phyloP scores from a whole-genome alignment of 1,140 invertebrate genomes.

The Belonocnema kinseyi region DNA sequence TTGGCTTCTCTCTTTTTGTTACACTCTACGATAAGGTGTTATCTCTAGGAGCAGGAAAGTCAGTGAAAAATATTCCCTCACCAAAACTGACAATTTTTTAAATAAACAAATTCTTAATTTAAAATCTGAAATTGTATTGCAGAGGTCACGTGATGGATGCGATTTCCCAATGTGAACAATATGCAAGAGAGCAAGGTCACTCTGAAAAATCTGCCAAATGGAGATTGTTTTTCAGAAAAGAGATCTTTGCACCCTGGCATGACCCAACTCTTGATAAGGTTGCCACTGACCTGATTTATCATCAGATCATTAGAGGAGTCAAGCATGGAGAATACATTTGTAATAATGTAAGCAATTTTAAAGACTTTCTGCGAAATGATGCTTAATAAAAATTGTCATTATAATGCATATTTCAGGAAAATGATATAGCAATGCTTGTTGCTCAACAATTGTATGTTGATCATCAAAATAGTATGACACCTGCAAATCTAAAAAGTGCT shows the following conservation, averaged over 20 bases:
- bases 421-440: conserved; percentile 90
- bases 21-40: conserved; percentile 90
- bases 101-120: no score
- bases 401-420: conserved; percentile 77
- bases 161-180: conserved; percentile 96
- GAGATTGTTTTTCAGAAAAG: conserved; percentile 89
- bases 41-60: conserved; percentile 79
- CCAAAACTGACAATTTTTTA: conserved; percentile 7
- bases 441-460: conserved; percentile 94
- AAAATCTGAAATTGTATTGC: neutral
- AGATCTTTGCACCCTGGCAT: conserved; percentile 96
- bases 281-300: conserved; percentile 91
- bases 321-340: conserved; percentile 94
- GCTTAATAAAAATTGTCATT: conserved; percentile 19
- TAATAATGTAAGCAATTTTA: conserved; percentile 50
- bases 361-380: neutral
- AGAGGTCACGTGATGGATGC: conserved; percentile 95
- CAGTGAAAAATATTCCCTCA: conserved; percentile 34
- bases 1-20: conserved; percentile 95
- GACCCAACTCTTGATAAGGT: conserved; percentile 86
- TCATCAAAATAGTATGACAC: conserved; percentile 81
- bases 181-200: conserved; percentile 91
- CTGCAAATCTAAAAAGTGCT: conserved; percentile 82
- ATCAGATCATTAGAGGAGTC: conserved; percentile 86
- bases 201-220: conserved; percentile 85